A percentile compares a stretch with the other conserved stretches of the same genome.
These are phyloP conservation scores for Phaethon lepturus DNA, from an alignment of 2,113 vertebrate genomes.

Conservation along the genomic window DNA sequence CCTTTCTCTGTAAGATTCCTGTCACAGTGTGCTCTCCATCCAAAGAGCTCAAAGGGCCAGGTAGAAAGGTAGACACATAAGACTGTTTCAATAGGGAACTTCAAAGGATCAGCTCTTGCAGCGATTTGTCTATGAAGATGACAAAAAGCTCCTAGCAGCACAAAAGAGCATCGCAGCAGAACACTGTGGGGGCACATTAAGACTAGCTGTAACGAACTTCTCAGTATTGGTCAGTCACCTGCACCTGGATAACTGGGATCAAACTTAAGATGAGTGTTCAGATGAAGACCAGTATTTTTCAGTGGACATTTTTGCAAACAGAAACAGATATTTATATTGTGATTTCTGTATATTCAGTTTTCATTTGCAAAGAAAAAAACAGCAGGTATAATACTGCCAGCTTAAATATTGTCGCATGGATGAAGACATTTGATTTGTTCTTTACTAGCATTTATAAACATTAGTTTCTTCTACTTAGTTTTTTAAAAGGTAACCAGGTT, in stretches of 20 bases:
- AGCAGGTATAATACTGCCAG: neutral
- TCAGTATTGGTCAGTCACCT: neutral
- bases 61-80: neutral
- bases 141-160: neutral
- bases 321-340: neutral
- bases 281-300: neutral
- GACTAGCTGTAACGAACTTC: neutral
- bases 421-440: neutral
- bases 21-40: neutral
- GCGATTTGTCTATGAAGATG: neutral
- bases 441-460: neutral
- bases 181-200: neutral
- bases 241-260: neutral
- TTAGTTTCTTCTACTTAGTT: neutral
- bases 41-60: neutral
- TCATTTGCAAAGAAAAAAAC: neutral
- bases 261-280: neutral
- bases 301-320: neutral
- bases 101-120: neutral
- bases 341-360: neutral
- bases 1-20: neutral
- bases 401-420: neutral
- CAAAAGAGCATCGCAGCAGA: neutral
- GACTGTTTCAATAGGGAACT: neutral
- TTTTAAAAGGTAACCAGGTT: neutral